Percentiles rank a stretch among this genome's conserved stretches.
These are phyloP conservation scores for Drosophila nebulosa DNA, from an alignment of 1,140 invertebrate species.

Conservation along the genomic window DNA sequence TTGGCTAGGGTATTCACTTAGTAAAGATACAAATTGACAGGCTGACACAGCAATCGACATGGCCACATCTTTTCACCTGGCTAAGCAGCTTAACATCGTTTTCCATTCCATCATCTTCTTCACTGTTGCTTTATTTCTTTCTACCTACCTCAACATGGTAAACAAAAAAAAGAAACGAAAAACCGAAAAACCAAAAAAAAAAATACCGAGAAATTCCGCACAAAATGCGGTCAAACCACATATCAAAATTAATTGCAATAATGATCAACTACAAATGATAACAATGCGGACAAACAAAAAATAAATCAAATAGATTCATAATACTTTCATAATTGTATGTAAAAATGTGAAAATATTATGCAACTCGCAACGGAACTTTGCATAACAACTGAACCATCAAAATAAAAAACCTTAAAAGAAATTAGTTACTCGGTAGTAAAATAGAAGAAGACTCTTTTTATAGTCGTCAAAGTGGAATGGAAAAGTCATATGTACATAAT, in stretches of 20 bases:
- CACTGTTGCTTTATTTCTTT: conserved; percentile 26
- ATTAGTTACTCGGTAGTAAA: neutral
- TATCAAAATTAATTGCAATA: conserved; percentile 45
- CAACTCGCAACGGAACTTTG: conserved; percentile 44
- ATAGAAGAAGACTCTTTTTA: neutral
- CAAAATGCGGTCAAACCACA: conserved; percentile 45
- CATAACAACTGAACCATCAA: conserved; percentile 25
- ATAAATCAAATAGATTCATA: conserved; percentile 49
- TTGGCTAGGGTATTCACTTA: neutral
- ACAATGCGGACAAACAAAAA: conserved; percentile 26
- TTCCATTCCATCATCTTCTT: conserved; percentile 32
- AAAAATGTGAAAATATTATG: conserved; percentile 46
- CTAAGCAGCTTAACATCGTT: conserved; percentile 43
- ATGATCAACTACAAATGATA: conserved; percentile 18
- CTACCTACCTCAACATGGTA: conserved; percentile 40
- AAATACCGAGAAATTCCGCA: neutral
- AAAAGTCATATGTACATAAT: neutral
- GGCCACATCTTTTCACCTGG: conserved; percentile 1
- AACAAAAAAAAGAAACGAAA: conserved; percentile 12
- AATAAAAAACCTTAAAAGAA: conserved; percentile 26
- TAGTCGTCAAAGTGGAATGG: neutral
- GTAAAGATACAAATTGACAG: neutral
- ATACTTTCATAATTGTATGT: conserved; percentile 41
- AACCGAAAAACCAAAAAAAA: neutral
- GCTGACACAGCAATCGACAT: neutral